These are phyloP conservation scores for Dasyprocta punctata DNA, from an alignment of 2,113 vertebrate species.

Conservation along the genomic window DNA sequence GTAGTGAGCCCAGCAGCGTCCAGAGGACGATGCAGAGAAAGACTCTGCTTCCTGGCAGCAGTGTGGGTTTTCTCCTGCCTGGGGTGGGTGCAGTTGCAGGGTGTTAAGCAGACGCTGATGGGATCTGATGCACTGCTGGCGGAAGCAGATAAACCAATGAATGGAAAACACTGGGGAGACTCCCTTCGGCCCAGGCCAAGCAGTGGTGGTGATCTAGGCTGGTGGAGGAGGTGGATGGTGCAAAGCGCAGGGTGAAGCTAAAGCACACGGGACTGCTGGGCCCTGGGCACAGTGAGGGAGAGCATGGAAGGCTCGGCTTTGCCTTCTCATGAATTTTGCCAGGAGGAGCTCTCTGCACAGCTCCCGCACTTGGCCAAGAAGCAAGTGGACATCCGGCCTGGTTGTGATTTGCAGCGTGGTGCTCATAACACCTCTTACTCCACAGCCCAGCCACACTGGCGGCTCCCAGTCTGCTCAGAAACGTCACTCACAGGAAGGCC, in stretches of 20 bases:
- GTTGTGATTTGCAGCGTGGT: rapidly evolving
- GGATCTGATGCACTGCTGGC: background rate
- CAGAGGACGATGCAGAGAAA: rapidly evolving
- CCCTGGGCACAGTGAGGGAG: rapidly evolving
- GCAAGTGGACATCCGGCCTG: rapidly evolving
- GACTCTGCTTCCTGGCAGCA: background rate
- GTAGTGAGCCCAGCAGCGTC: background rate
- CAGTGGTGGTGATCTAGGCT: rapidly evolving
- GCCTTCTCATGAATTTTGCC: background rate
- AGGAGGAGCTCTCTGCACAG: background rate
- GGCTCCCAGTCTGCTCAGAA: rapidly evolving
- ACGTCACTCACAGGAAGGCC: rapidly evolving
- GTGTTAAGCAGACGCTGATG: rapidly evolving
- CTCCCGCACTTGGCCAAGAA: background rate
- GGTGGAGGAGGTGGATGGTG: background rate
- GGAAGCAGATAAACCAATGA: background rate
- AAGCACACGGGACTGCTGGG: background rate
- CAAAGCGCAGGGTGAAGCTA: rapidly evolving
- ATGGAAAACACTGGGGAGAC: background rate
- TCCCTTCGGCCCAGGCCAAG: rapidly evolving
- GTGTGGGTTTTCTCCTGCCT: too few species aligned
- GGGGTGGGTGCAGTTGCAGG: too few species aligned
- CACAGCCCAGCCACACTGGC: background rate
- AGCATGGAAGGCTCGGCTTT: rapidly evolving
- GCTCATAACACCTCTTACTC: rapidly evolving